Percentiles rank a stretch among this genome's conserved stretches.
phyloP scores from a whole-genome alignment of 2,113 vertebrate species.

The Psilopogon haemacephalus region DNA sequence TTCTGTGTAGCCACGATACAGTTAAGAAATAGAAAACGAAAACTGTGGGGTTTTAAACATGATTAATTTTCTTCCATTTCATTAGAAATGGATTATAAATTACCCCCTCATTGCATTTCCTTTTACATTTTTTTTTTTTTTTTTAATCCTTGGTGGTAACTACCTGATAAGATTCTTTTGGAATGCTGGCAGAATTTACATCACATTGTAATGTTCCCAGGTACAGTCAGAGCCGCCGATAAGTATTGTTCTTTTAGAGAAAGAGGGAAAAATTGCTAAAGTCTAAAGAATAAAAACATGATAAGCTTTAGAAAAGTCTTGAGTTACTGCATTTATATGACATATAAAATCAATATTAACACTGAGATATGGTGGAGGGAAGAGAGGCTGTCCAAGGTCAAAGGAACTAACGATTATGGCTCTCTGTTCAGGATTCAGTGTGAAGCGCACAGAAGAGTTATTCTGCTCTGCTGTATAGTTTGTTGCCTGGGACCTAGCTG shows the following conservation, averaged over 20 bases:
- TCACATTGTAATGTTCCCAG: background rate
- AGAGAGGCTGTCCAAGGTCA: background rate
- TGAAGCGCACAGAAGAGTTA: background rate
- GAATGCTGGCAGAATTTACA: conserved; percentile 13
- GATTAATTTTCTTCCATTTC: background rate
- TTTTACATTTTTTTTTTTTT: background rate
- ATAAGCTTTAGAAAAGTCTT: background rate
- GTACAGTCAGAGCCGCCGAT: background rate
- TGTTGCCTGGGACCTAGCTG: background rate
- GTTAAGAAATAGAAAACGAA: background rate
- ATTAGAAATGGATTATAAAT: background rate
- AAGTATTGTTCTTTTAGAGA: background rate
- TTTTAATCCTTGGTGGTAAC: background rate
- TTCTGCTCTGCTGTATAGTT: background rate
- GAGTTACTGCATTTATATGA: background rate
- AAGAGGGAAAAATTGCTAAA: background rate
- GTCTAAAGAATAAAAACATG: background rate
- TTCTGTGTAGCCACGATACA: background rate
- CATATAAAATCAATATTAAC: background rate
- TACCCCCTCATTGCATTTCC: background rate
- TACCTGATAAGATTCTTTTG: conserved; percentile 1
- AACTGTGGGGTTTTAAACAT: background rate
- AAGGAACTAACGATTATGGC: background rate
- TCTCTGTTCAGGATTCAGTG: background rate
- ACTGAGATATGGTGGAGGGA: background rate